A percentile compares a stretch with the other conserved stretches of the same genome.
Conservation (phyloP, 1,140 invertebrate genomes). For the Apis florea region DNA sequence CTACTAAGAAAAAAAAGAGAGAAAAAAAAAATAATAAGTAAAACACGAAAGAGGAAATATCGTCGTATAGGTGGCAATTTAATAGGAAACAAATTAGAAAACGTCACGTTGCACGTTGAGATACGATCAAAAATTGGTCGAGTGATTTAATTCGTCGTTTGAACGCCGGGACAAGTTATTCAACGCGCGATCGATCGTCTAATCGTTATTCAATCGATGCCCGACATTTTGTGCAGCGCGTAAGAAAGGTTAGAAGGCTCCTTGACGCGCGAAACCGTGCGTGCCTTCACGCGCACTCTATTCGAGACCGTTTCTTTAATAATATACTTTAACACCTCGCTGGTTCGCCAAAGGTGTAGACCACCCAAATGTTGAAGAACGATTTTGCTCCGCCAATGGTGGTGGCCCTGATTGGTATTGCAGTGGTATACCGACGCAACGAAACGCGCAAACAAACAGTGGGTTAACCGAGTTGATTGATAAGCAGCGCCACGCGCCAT, state of each 20-base stretch:
- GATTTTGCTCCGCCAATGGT: constrained; percentile 23
- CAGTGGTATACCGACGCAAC: constrained; percentile 30
- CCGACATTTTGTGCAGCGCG: constrained; percentile 25
- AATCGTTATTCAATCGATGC: constrained; percentile 54
- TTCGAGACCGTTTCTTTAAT: constrained; percentile 62
- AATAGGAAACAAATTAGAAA: background rate
- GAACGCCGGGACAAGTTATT: constrained; percentile 28
- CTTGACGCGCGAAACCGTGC: constrained; percentile 39
- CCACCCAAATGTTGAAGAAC: constrained; percentile 65
- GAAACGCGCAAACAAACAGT: constrained; percentile 47
- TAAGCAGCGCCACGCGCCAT: constrained; percentile 70
- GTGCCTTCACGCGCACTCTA: constrained; percentile 55
- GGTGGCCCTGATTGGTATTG: constrained; percentile 62
- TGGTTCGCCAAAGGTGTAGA: constrained; percentile 44
- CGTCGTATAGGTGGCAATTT: background rate
- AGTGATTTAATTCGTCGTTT: constrained; percentile 23
- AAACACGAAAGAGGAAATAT: background rate
- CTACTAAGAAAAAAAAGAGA: background rate
- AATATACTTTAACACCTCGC: constrained; percentile 69
- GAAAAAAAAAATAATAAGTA: too few species aligned
- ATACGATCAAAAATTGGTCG: constrained; percentile 17
- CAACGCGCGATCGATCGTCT: constrained; percentile 33
- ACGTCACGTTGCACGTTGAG: background rate
- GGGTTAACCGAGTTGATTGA: constrained; percentile 67
- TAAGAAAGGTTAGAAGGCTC: constrained; percentile 24